Evolutionary conservation across 2,797 vertebrate genomes (phyloP), one percentile per base, ranked within the genome.

Genomic region (Platyrinchus mystaceus): DNA sequence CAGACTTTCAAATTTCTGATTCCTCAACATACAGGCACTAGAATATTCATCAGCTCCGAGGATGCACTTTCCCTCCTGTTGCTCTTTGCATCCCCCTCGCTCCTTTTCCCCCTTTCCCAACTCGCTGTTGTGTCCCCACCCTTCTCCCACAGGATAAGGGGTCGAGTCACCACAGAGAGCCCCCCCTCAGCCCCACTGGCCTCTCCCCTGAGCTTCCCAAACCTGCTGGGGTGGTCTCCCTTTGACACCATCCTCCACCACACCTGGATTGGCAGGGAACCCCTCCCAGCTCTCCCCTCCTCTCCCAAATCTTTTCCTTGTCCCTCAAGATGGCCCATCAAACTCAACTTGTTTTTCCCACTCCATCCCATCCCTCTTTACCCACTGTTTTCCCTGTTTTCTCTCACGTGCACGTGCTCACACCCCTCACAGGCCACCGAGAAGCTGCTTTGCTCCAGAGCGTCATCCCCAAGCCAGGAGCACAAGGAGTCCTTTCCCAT

Each of bases 41-140:
- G 98, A 98, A 99, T 99, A 99, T 99, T 98, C 98, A 99, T 98
- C 97, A 98, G 97, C 93, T 82, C 89, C 44, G 64, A 97, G 95
- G 96, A 97, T 92, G 86, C 55, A 39, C 53, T 92, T 92, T 92
- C 95, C 95, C 88, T 96, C 91, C 86, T 92, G 93, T 93, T 62
- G 75, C 84, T 94, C 83, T 66, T 94, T 56, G 68, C 74, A 86
- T 81, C 85, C 79, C 81, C 56, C 30, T 59, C 49, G 3, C 64
- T 86, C 68, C 32, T 71, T 47, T 44, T 44, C 44, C 50, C 15
- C 76, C 67, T 73, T 83, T 80, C 91, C 84, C 76, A 19, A 0
- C 76, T 84, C 37, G 50, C 58, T 39, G 43, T 5, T 28, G 76
- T 41, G 44, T n/a, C 94, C 84, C 90, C 89, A 53, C 93, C 78